phyloP scores from a whole-genome alignment of 2,888 invertebrate genomes.

The Trilocha varians region DNA sequence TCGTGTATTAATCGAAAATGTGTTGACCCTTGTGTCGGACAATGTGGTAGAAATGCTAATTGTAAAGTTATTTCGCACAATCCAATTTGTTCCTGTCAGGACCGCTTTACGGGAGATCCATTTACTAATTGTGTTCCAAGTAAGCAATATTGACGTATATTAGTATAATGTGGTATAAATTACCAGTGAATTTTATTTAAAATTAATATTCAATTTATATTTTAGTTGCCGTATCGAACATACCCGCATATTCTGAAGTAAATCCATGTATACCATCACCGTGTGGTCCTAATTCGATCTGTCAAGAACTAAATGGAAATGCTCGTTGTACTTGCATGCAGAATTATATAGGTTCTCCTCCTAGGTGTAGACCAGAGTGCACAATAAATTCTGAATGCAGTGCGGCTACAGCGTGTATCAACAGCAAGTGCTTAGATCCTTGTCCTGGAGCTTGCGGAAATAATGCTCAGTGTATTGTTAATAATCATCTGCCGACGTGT shows the following conservation, averaged over 20 bases:
- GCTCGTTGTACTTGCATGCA: conserved; percentile 81
- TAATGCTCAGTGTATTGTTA: conserved; percentile 81
- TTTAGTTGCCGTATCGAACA: not conserved
- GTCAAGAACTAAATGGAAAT: conserved; percentile 76
- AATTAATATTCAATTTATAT: conserved; percentile 20
- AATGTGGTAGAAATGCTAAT: conserved; percentile 84
- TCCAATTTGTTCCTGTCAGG: conserved; percentile 84
- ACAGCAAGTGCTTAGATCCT: conserved; percentile 81
- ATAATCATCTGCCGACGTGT: conserved; percentile 80
- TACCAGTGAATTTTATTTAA: conserved; percentile 29
- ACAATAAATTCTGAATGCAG: conserved; percentile 80
- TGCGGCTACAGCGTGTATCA: conserved; percentile 78
- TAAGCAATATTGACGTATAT: too few relatives aligned
- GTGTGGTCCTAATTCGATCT: conserved; percentile 85
- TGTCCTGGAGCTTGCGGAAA: conserved; percentile 85
- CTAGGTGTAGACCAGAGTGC: conserved; percentile 84
- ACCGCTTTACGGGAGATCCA: conserved; percentile 84
- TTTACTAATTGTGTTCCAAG: conserved; percentile 75
- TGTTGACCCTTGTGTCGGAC: conserved; percentile 83
- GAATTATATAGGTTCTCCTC: conserved; percentile 83
- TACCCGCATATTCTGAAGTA: conserved; percentile 20
- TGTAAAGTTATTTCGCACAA: conserved; percentile 88
- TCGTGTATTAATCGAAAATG: conserved; percentile 86
- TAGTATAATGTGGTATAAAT: too few relatives aligned
- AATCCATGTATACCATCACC: conserved; percentile 83